A percentile compares a stretch with the other conserved stretches of the same genome.
Conservation (phyloP, 2,888 invertebrate genomes). For the Geotrupes spiniger region DNA sequence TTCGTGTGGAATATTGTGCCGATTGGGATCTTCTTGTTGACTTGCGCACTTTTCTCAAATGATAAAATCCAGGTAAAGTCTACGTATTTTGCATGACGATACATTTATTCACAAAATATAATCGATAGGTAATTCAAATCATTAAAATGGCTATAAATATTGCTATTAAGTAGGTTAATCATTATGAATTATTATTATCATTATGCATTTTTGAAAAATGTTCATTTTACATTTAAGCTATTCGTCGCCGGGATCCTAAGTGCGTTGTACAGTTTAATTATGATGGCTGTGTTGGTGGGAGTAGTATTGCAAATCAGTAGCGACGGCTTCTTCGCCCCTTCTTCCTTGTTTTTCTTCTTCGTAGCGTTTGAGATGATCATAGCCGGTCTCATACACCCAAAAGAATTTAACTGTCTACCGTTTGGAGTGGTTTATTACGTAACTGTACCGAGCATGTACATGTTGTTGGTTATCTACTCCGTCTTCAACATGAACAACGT, state of each 20-base stretch:
- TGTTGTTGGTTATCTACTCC: constrained; percentile 87
- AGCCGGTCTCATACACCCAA: constrained; percentile 72
- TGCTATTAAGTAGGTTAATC: too few relatives aligned
- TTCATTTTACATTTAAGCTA: too few relatives aligned
- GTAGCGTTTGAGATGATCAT: constrained; percentile 67
- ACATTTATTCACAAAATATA: too few relatives aligned
- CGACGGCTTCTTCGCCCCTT: constrained; percentile 78
- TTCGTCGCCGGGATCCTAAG: constrained; percentile 73
- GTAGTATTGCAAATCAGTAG: constrained; percentile 73
- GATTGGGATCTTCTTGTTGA: constrained; percentile 61
- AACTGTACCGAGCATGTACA: constrained; percentile 92
- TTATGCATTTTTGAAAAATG: too few relatives aligned
- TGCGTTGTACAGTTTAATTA: constrained; percentile 74
- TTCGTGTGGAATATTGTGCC: constrained; percentile 68
- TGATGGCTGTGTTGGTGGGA: constrained; percentile 84
- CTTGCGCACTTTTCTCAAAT: constrained; percentile 65
- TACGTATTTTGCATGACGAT: too few relatives aligned
- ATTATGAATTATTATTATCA: too few relatives aligned
- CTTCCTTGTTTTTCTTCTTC: constrained; percentile 78
- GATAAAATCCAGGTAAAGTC: constrained; percentile 29
- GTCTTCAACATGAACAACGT: constrained; percentile 91
- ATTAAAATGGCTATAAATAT: too few relatives aligned
- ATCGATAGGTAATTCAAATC: too few relatives aligned
- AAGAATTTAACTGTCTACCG: constrained; percentile 72
- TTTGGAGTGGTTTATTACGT: constrained; percentile 81